Base-by-base conservation (phyloP, 2,797 vertebrate species). In the Leontopithecus rosalia region DNA sequence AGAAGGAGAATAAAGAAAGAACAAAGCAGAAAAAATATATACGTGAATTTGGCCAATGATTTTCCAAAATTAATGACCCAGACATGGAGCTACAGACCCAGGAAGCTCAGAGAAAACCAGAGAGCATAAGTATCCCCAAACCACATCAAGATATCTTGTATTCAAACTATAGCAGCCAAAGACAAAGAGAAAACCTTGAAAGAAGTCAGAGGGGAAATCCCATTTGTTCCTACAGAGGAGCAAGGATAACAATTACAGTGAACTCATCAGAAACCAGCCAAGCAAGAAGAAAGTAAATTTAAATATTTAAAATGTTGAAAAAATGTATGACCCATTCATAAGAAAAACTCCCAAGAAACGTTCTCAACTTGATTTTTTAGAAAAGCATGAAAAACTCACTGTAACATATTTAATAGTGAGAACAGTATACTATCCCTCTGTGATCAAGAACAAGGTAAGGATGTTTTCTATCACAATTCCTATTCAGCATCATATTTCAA, bases 1-100 rank as follows among this genome's bases (percentile, higher is more conserved):
- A 30, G 12, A 75, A 90, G 11, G 30, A 85, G 17, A 39, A 64
- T 13, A 43, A 82, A 67, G 10, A 17, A 81, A 61, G 28, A 77
- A 39, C 22, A 67, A 67, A 79, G 7, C 30, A 88, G 11, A 79
- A 91, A 48, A 90, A 46, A 64, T 86, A 86, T 89, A 76, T 64
- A 20, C 41, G 67, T 13, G 3, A 26, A 84, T 58, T 46, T 70
- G 26, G n/a, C 30, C 41, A 94, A 91, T 9, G 83, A 15, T 36
- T 90, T 93, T 91, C 19, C 43, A 67, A 82, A 95, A 91, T 79
- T 88, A 95, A 81, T 93, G 11, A 46, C 22, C 52, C 52, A 80
- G 2, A n/a, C 4, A 61, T 5, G 2, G 87, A 82, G 79, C 19
- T 80, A 84, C 7, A 93, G 33, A 93, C 46, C 17, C 30, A 84